Evolutionary conservation across 2,797 vertebrate species (phyloP), one percentile per base, ranked within the genome.

Genomic region (Petrocephalus schoutedeni): DNA sequence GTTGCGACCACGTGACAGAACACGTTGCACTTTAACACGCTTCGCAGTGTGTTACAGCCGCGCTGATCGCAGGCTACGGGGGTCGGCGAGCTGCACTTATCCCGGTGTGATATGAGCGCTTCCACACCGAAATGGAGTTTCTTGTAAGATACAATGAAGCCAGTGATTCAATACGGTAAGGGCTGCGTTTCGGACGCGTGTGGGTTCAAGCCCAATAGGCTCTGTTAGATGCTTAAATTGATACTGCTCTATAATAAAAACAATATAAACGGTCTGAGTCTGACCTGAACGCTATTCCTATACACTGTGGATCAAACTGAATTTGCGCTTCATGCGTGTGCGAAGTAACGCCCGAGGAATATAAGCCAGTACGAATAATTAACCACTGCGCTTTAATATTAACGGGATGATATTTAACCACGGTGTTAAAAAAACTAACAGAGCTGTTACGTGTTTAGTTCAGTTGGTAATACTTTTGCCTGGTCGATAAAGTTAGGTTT

Each of bases 141-240:
- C 71, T 89, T 45, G 87, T 86, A 32, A 89, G 51, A 58, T 89
- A 85, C 67, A 87, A 21, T 61, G 87, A 86, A 83, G 71, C 21
- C 59, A 86, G 59, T 49, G 88, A 88, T 8, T 82, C 67, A 16
- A 67, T 82, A 74, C 67, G 89, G 89, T 89, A 89, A 88, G 88
- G 12, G 8, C 16, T 82, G 21, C 32, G 56, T 6, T n/a, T 0
- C 0, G 21, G n/a, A 0, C 9, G 23, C 57, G 9, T 87, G 28
- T 3, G 23, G 36, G 67, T 87, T 59, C 28, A 54, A 21, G 23
- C 49, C 41, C 58, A 83, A 21, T n/a, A 83, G 49, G 80, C n/a
- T 83, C 21, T 54, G 77, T 54, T 28, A 83, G 4, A 8, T 6
- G 9, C 9, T 83, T 51, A 51, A 83, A 83, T 83, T 23, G 8